Conservation (phyloP, 2,888 invertebrate genomes). For the Ligdia adustata region DNA sequence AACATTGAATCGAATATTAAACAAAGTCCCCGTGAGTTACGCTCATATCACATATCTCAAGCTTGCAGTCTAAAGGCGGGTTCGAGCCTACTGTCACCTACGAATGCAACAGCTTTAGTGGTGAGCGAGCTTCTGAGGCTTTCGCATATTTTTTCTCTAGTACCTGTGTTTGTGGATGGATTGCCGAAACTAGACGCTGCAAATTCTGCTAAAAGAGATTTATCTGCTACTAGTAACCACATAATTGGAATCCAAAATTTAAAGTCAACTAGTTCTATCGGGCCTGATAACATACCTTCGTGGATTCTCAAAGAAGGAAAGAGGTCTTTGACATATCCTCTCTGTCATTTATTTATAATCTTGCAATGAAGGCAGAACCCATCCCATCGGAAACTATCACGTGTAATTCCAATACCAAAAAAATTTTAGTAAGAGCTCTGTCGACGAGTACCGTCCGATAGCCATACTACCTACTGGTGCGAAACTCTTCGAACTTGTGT, state of each 20-base stretch:
- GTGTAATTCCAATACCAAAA: no score
- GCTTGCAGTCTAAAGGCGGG: conserved; percentile 3
- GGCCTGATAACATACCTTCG: not conserved
- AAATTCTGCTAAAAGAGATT: not conserved
- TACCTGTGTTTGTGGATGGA: conserved; percentile 3
- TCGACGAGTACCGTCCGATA: no score
- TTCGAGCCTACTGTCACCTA: conserved; percentile 8
- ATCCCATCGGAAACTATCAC: no score
- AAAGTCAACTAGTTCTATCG: conserved; percentile 1
- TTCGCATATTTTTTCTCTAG: conserved; percentile 7
- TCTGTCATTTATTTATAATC: no score
- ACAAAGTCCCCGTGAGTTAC: conserved; percentile 1
- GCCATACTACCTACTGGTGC: no score
- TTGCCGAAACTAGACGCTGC: not conserved
- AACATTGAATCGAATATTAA: conserved; percentile 1
- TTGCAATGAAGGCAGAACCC: no score
- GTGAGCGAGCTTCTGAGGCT: not conserved
- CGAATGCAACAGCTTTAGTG: not conserved
- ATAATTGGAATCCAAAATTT: conserved; percentile 2
- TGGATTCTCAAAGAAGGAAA: not conserved
- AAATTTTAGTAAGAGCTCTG: no score
- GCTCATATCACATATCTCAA: conserved; percentile 4
- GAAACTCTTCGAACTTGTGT: no score
- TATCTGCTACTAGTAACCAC: conserved; percentile 1
- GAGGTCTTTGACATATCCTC: no score